Evolutionary conservation across 2,888 invertebrate genomes (phyloP).

Genomic region (Halictus quadricinctus): DNA sequence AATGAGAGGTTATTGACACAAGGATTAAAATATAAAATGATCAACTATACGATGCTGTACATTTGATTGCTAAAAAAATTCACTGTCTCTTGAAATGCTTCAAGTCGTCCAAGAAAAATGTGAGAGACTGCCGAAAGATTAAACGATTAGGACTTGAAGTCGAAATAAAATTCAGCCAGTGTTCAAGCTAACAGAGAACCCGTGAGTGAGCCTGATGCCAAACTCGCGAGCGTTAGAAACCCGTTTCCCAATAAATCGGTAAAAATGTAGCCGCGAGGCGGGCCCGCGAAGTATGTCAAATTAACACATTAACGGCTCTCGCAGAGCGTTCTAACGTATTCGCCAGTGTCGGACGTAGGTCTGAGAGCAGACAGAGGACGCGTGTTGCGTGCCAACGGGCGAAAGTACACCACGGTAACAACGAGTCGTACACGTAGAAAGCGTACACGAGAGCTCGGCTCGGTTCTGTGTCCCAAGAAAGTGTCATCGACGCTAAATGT

Average conservation of each 20-base stretch:
- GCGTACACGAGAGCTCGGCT: slow-evolving; percentile 20
- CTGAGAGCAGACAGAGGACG: slow-evolving; percentile 6
- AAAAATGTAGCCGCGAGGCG: background rate
- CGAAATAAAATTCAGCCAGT: no score
- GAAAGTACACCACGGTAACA: slow-evolving; percentile 38
- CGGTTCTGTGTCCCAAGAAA: slow-evolving; percentile 43
- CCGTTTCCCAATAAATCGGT: background rate
- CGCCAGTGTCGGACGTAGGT: background rate
- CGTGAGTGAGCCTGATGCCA: background rate
- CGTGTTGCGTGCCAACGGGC: slow-evolving; percentile 28
- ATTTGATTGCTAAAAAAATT: no score
- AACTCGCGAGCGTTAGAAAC: background rate
- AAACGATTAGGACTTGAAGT: no score
- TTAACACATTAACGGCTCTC: slow-evolving; percentile 10
- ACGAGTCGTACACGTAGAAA: slow-evolving; percentile 44
- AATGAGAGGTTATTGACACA: no score
- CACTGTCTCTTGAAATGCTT: no score
- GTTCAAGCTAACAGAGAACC: background rate
- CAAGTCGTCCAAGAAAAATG: no score
- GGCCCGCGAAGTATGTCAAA: background rate
- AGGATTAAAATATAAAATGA: no score
- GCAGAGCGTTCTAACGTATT: slow-evolving; percentile 2
- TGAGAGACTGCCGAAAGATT: no score
- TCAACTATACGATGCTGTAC: no score
- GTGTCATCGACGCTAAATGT: slow-evolving; percentile 44